Evolutionary conservation across 2,888 invertebrate species (phyloP).

Genomic region (Melolontha melolontha): DNA sequence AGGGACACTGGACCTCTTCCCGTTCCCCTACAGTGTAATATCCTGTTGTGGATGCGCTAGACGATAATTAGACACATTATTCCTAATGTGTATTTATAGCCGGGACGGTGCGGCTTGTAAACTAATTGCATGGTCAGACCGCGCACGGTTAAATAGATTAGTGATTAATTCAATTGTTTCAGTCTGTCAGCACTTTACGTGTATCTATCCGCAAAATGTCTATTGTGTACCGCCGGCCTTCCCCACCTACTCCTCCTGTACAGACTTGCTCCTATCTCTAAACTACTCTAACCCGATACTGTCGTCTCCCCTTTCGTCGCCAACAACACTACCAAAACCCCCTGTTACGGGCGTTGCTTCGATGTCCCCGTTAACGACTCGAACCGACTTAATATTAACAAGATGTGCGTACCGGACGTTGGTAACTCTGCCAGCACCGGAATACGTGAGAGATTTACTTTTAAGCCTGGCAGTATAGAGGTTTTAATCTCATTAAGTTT

Average conservation of each 20-base stretch:
- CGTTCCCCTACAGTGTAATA: conserved; percentile 7
- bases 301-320: background rate
- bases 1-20: background rate
- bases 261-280: background rate
- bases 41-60: conserved; percentile 28
- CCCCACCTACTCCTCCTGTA: background rate
- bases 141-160: conserved; percentile 51
- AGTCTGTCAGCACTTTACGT: conserved; percentile 46
- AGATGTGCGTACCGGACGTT: conserved; percentile 29
- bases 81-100: conserved; percentile 44
- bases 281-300: background rate
- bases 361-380: conserved; percentile 17
- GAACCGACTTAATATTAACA: conserved; percentile 32
- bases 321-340: background rate
- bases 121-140: conserved; percentile 51
- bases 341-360: conserved; percentile 9
- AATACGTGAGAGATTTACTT: conserved; percentile 29
- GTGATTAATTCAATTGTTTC: conserved; percentile 53
- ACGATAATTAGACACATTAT: conserved; percentile 39
- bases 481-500: no score
- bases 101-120: conserved; percentile 48
- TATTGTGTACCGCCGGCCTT: conserved; percentile 24
- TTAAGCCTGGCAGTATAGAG: background rate
- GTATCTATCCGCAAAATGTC: conserved; percentile 37
- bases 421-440: conserved; percentile 8